Evolutionary conservation across 2,888 invertebrate species (phyloP).

Genomic region (Toxonevra muliebris): DNA sequence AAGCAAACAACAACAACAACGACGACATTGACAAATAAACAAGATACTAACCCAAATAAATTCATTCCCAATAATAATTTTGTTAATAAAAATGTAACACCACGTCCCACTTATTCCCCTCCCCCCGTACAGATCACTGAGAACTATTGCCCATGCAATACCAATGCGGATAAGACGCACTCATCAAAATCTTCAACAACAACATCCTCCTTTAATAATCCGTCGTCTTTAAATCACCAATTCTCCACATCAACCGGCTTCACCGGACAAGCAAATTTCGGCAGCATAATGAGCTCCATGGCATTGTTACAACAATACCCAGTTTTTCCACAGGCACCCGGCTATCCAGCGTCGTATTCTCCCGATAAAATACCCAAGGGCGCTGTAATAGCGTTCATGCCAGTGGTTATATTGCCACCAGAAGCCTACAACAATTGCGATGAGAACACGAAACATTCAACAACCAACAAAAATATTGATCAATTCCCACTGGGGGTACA

Average conservation of each 20-base stretch:
- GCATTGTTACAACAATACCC: conserved; percentile 60
- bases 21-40: conserved; percentile 14
- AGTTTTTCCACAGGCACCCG: conserved; percentile 59
- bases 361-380: conserved; percentile 68
- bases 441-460: conserved; percentile 45
- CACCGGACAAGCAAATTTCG: conserved; percentile 51
- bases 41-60: conserved; percentile 28
- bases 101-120: conserved; percentile 50
- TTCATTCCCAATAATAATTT: conserved; percentile 17
- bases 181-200: conserved; percentile 50
- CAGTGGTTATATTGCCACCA: conserved; percentile 76
- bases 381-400: conserved; percentile 73
- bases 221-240: conserved; percentile 46
- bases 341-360: conserved; percentile 59
- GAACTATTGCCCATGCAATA: conserved; percentile 52
- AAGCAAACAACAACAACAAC: conserved; percentile 26
- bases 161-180: conserved; percentile 51
- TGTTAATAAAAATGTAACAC: conserved; percentile 48
- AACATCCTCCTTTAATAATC: conserved; percentile 44
- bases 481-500: conserved; percentile 58
- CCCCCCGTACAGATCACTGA: conserved; percentile 49
- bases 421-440: conserved; percentile 68
- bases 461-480: conserved; percentile 42
- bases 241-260: conserved; percentile 47
- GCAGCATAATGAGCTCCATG: conserved; percentile 59